These are phyloP conservation scores for Diachasma alloeum DNA, from an alignment of 1,140 invertebrate genomes.

Conservation along the genomic window DNA sequence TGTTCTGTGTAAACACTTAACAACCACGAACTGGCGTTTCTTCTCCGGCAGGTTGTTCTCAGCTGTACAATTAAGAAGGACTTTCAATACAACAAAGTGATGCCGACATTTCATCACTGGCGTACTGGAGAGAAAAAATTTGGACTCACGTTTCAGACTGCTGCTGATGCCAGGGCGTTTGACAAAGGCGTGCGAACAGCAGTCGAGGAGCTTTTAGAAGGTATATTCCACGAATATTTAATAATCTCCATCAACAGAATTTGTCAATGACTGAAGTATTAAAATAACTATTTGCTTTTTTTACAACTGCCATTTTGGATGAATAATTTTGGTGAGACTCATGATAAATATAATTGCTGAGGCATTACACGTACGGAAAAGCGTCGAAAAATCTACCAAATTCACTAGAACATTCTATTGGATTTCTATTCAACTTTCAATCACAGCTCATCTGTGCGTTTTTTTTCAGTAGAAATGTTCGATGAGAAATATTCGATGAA, in stretches of 20 bases:
- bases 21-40: conserved; percentile 20
- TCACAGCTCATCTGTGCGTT: no score
- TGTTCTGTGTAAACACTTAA: no score
- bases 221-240: conserved; percentile 62
- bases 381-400: no score
- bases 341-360: background rate
- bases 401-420: no score
- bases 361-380: no score
- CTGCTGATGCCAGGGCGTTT: conserved; percentile 92
- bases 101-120: conserved; percentile 99
- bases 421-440: no score
- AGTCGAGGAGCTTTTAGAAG: conserved; percentile 90
- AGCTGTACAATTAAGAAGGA: conserved; percentile 95
- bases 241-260: background rate
- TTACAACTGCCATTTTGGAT: background rate
- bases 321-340: background rate
- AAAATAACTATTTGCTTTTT: background rate
- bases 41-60: conserved; percentile 78
- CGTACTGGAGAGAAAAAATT: conserved; percentile 93
- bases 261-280: background rate
- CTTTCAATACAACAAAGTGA: conserved; percentile 97
- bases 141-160: conserved; percentile 93
- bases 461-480: no score
- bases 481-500: no score
- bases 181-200: conserved; percentile 91